Conservation (phyloP, 2,888 invertebrate genomes). For the Sinohyriopsis cumingii region DNA sequence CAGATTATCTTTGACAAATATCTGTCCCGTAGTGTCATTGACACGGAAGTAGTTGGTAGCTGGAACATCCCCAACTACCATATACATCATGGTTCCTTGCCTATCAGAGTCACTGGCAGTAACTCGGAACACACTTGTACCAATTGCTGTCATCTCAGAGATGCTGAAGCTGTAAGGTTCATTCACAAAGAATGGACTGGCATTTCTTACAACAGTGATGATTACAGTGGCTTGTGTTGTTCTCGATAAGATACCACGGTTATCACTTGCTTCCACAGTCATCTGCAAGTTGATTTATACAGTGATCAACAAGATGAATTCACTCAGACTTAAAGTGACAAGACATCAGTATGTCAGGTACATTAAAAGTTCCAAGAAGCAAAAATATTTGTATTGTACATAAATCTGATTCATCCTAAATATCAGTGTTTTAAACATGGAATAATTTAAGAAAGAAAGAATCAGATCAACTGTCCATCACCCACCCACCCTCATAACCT, state of each 20-base stretch:
- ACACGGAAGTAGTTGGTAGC: conserved; percentile 49
- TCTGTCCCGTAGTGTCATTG: conserved; percentile 31
- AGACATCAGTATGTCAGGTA: too few relatives aligned
- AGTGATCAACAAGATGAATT: neutral
- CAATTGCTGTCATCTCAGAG: conserved; percentile 35
- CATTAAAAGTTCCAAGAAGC: too few relatives aligned
- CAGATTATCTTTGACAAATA: conserved; percentile 34
- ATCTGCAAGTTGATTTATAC: conserved; percentile 27
- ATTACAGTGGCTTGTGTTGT: conserved; percentile 48
- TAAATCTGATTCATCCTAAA: neutral
- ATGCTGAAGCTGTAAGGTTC: conserved; percentile 45
- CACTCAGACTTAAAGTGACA: too few relatives aligned
- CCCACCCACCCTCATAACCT: too few relatives aligned
- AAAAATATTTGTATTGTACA: neutral
- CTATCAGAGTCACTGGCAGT: conserved; percentile 56
- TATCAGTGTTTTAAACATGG: too few relatives aligned
- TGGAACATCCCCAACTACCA: conserved; percentile 45
- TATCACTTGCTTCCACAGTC: conserved; percentile 51
- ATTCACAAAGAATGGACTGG: conserved; percentile 55
- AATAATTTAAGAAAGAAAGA: too few relatives aligned
- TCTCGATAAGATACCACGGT: conserved; percentile 37
- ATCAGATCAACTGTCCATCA: too few relatives aligned
- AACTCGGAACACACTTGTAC: conserved; percentile 42
- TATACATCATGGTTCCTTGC: conserved; percentile 42
- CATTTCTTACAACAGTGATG: conserved; percentile 55